A percentile compares a stretch with the other conserved stretches of the same genome.
Conservation (phyloP, 2,888 invertebrate species). For the Trileptium ribeirensis region DNA sequence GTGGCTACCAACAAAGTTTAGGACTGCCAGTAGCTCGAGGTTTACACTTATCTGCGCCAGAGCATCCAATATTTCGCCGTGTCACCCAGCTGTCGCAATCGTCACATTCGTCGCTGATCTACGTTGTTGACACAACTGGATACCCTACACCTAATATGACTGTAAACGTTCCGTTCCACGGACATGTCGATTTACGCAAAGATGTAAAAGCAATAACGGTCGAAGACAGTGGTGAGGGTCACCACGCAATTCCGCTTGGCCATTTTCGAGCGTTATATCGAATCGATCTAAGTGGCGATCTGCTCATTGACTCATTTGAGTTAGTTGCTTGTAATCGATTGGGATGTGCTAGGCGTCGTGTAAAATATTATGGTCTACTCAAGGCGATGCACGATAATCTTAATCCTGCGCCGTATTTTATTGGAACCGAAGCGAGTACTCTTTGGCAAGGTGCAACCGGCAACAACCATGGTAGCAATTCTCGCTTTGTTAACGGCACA, state of each 20-base stretch:
- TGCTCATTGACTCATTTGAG: not conserved
- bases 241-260: not conserved
- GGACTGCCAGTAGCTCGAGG: too few relatives aligned
- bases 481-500: too few relatives aligned
- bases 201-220: too few relatives aligned
- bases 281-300: not conserved
- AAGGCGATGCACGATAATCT: too few relatives aligned
- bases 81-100: not conserved
- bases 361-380: not conserved
- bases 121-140: not conserved
- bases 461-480: too few relatives aligned
- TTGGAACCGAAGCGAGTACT: too few relatives aligned
- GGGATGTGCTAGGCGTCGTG: not conserved
- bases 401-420: too few relatives aligned
- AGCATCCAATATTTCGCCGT: not conserved
- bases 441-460: too few relatives aligned
- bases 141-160: not conserved
- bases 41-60: too few relatives aligned
- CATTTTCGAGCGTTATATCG: not conserved
- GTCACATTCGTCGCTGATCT: not conserved
- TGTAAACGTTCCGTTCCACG: not conserved
- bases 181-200: too few relatives aligned
- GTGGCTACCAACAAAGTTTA: too few relatives aligned
- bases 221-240: not conserved
- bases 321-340: not conserved